These are phyloP conservation scores for Macrostomum lignano DNA, from an alignment of 1,140 invertebrate genomes.

Conservation along the genomic window DNA sequence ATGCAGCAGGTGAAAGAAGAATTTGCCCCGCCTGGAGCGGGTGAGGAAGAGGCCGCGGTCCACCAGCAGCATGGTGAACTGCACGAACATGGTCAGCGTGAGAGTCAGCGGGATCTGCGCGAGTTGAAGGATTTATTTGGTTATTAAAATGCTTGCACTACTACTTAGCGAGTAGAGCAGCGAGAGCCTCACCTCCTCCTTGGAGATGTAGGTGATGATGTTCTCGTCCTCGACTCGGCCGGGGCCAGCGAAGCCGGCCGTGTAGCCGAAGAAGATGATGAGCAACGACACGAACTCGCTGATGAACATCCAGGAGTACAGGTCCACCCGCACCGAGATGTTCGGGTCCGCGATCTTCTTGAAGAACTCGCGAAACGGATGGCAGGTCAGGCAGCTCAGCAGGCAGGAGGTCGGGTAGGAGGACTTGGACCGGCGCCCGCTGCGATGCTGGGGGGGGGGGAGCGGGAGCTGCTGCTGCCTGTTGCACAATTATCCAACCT, in stretches of 20 bases:
- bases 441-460: no score
- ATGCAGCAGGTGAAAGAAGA: conserved; percentile 46
- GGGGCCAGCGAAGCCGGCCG: conserved; percentile 1
- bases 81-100: conserved; percentile 64
- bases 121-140: no score
- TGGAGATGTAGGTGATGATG: no score
- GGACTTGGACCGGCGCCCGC: no score
- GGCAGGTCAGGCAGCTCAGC: background rate
- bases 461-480: no score
- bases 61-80: conserved; percentile 65
- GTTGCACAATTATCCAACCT: no score
- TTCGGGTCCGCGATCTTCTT: conserved; percentile 13
- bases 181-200: no score
- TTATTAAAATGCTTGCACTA: no score
- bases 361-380: conserved; percentile 3
- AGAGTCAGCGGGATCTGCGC: conserved; percentile 59
- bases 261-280: conserved; percentile 73
- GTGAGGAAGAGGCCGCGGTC: conserved; percentile 78
- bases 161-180: no score
- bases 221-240: no score
- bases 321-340: conserved; percentile 47
- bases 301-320: conserved; percentile 90
- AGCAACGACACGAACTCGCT: conserved; percentile 95
- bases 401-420: background rate
- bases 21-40: conserved; percentile 65